Evolutionary conservation across 2,888 invertebrate species (phyloP).

Genomic region (Heliconius aoede): DNA sequence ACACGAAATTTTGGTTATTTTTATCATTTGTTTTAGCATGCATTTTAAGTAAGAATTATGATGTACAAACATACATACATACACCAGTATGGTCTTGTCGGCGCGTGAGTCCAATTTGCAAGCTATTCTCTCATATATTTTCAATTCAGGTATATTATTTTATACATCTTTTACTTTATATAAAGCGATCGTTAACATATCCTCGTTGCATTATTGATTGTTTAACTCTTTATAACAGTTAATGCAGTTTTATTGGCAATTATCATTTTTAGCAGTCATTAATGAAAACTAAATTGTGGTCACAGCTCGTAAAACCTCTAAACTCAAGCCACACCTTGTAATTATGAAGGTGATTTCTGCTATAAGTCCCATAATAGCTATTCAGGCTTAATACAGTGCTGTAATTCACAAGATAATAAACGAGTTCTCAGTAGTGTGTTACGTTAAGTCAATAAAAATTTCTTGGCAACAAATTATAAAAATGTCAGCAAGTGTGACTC

Average conservation of each 20-base stretch:
- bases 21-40: conserved; percentile 38
- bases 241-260: conserved; percentile 57
- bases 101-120: conserved; percentile 1
- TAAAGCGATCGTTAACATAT: background rate
- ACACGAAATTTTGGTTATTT: conserved; percentile 50
- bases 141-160: background rate
- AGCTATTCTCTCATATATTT: background rate
- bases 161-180: background rate
- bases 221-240: conserved; percentile 29
- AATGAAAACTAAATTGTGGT: conserved; percentile 66
- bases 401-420: conserved; percentile 19
- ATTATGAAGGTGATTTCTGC: conserved; percentile 39
- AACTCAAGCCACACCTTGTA: conserved; percentile 69
- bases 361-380: conserved; percentile 22
- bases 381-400: conserved; percentile 18
- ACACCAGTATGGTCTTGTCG: conserved; percentile 1
- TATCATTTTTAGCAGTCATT: conserved; percentile 70
- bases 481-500: conserved; percentile 11
- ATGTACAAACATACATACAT: background rate
- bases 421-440: conserved; percentile 7
- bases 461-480: conserved; percentile 21
- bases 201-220: background rate
- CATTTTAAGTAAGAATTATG: conserved; percentile 34
- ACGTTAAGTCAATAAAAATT: conserved; percentile 14
- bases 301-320: conserved; percentile 62